Evolutionary conservation across 2,113 vertebrate genomes (phyloP).

Genomic region (Chunga burmeisteri): DNA sequence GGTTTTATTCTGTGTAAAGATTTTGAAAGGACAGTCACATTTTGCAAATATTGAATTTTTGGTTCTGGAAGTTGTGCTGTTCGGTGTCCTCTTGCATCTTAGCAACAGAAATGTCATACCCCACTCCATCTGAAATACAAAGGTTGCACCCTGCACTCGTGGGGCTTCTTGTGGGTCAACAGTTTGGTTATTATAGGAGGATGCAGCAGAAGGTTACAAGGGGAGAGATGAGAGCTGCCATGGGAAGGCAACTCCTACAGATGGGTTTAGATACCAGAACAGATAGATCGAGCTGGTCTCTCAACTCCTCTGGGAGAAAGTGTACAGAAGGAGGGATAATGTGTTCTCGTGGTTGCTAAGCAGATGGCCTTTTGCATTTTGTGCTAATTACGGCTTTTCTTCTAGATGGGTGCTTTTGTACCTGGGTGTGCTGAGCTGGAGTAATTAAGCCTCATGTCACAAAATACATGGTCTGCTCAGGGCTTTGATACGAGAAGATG

Average conservation of each 20-base stretch:
- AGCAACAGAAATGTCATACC: background rate
- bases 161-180: background rate
- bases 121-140: background rate
- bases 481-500: background rate
- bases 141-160: background rate
- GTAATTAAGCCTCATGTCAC: background rate
- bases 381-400: background rate
- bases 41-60: background rate
- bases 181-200: background rate
- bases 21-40: background rate
- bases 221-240: background rate
- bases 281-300: background rate
- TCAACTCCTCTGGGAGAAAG: background rate
- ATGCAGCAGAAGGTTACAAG: background rate
- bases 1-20: background rate
- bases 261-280: background rate
- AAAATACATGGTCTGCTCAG: background rate
- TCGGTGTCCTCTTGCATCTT: background rate
- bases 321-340: background rate
- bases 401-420: background rate
- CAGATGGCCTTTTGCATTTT: background rate
- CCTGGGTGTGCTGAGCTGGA: background rate
- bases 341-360: background rate
- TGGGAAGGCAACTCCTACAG: background rate
- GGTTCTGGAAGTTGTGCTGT: background rate